These are phyloP conservation scores for Dicycla oo DNA, from an alignment of 2,888 invertebrate genomes.

Conservation along the genomic window DNA sequence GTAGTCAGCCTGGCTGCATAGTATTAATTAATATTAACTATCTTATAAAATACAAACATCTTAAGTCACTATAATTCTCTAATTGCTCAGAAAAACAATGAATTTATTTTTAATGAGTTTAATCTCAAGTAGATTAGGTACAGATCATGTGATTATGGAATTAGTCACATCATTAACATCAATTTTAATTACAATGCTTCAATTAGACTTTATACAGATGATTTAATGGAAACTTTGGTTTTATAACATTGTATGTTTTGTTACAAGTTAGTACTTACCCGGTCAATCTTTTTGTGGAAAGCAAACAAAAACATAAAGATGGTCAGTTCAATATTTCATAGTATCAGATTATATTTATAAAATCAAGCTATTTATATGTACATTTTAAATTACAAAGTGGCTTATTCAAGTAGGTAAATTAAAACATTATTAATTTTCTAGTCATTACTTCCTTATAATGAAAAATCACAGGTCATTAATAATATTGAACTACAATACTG, in stretches of 20 bases:
- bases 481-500: constrained; percentile 21
- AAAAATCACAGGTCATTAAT: constrained; percentile 7
- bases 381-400: neutral
- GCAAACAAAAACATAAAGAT: constrained; percentile 54
- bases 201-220: neutral
- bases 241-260: neutral
- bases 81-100: constrained; percentile 11
- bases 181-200: constrained; percentile 27
- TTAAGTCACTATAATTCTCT: neutral
- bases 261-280: constrained; percentile 71
- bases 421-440: constrained; percentile 17
- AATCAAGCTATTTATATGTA: neutral
- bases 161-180: constrained; percentile 40
- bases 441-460: constrained; percentile 24
- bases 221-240: constrained; percentile 13
- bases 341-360: neutral
- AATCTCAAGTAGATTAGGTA: constrained; percentile 10
- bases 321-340: neutral
- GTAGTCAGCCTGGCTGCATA: constrained; percentile 36
- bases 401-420: constrained; percentile 4
- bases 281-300: constrained; percentile 74
- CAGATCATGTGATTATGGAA: constrained; percentile 20
- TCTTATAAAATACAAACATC: constrained; percentile 16
- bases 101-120: constrained; percentile 8
- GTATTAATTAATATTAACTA: constrained; percentile 9